Evolutionary conservation across 2,888 invertebrate genomes (phyloP), one percentile per base, ranked within the genome.

Genomic region (Stenolophus ochropezus): DNA sequence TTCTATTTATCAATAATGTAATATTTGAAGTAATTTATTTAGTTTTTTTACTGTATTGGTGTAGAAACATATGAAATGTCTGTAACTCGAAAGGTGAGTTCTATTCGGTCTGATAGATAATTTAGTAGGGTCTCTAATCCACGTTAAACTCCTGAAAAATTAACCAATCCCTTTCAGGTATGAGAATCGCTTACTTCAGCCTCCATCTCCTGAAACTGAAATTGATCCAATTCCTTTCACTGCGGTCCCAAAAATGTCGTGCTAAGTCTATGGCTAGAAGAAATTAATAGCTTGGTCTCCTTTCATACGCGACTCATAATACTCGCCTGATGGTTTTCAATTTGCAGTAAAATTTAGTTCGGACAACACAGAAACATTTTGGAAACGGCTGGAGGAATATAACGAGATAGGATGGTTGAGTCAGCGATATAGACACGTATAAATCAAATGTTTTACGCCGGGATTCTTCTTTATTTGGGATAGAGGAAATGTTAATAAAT

Each of bases 101-200:
- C 33, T 42, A 11, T 42, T 42, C 33, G 6, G 6, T 6, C 33
- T 42, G 33, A 42, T 42, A 11, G 33, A 42, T 42, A 42, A 42
- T 42, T 42, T 42, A 42, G 8, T 11, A 42, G 33, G 33, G 33
- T 42, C 11, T 11, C 33, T 42, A 42, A 42, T 42, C 33, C 11
- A 11, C 33, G 6, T 42, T 42, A 4, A 6, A 61, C 61, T 61
- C 4, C 61, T 61, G n/a, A 61, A 61, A 69, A 69, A 69, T 69
- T 69, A 69, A 69, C 27, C 14, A 33, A 8, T 18, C 27, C 33
- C 25, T 11, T 69, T 69, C 33, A 27, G 33, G 65, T 69, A 69
- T 69, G 33, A 69, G 14, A 69, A 69, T 33, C 27, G 33, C 65
- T 61, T 27, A 33, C 65, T 33, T 2, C 25, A 23, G 61, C 33